Base-by-base conservation (phyloP, 2,797 vertebrate genomes). In the Apogon hyalosoma region DNA sequence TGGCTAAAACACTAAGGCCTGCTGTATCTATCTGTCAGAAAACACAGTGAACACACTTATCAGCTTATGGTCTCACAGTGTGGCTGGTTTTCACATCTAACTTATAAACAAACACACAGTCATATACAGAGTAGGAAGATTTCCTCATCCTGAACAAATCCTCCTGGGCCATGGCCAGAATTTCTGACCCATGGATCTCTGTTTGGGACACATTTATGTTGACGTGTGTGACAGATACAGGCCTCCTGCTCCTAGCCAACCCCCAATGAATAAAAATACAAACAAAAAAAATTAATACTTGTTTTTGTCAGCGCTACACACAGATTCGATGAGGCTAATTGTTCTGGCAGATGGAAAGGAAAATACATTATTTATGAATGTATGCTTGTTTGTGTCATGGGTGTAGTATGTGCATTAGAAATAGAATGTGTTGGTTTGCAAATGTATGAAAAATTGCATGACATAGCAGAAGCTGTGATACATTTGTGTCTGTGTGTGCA, bases 131-230 rank as follows among this genome's bases (percentile, higher is more conserved):
- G 77, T 58, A 1, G 69, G 71, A 77, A 81, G 81, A 62, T 77
- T 77, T 84, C 79, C 70, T 78, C 84, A 88, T 85, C 85, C 82
- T 75, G 68, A 80, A 76, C 77, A 72, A 43, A 77, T 78, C 60
- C 80, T 87, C 77, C 28, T 18, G 72, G 85, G 84, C 73, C 59
- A 4, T 66, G 73, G 64, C 78, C 84, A 77, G 48, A 63, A 63
- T 71, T 75, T 87, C 55, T 89, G 90, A 91, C 87, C 87, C 86
- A 64, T 83, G 64, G 41, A 75, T 74, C 65, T 71, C 55, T 69
- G 46, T 40, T 69, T 36, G 79, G 39, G 33, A 31, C 7, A 42
- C 59, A 50, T 19, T 43, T 43, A 53, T 66, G 63, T 54, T 67
- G 66, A 65, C 72, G 67, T 73, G 58, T 83, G 73, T 75, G 79